Percentiles rank a stretch among this genome's conserved stretches.
phyloP scores from a whole-genome alignment of 2,888 invertebrate species.

The Lampropteryx suffumata region DNA sequence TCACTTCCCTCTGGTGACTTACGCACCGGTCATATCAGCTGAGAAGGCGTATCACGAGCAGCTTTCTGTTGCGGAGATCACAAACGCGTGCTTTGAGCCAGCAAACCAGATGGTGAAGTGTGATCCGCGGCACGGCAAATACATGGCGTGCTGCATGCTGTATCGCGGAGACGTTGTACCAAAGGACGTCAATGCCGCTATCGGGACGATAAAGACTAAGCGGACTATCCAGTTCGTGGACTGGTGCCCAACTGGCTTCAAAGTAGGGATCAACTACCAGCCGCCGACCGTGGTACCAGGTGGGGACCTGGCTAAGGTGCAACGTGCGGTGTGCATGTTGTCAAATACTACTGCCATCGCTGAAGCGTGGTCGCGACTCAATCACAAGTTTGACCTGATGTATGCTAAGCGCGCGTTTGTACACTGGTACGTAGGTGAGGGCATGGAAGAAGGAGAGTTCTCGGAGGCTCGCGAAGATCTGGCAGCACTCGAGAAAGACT shows the following conservation, averaged over 20 bases:
- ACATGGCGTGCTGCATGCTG: conserved; percentile 98
- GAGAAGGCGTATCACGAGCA: conserved; percentile 97
- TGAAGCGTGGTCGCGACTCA: conserved; percentile 98
- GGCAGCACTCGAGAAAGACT: conserved; percentile 91
- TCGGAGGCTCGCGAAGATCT: conserved; percentile 87
- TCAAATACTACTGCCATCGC: conserved; percentile 98
- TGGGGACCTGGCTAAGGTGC: conserved; percentile 95
- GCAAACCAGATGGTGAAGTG: conserved; percentile 98
- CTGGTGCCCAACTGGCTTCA: conserved; percentile 92
- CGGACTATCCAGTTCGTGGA: conserved; percentile 96
- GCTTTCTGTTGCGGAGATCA: conserved; percentile 94
- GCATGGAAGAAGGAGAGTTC: conserved; percentile 94
- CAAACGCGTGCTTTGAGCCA: conserved; percentile 97
- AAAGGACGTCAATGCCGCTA: conserved; percentile 96
- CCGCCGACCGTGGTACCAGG: conserved; percentile 94
- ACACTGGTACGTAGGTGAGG: conserved; percentile 95
- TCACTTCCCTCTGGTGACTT: conserved; percentile 95
- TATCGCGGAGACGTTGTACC: conserved; percentile 97
- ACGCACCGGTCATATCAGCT: conserved; percentile 95
- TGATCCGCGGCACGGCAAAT: conserved; percentile 94
- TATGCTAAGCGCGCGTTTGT: conserved; percentile 98
- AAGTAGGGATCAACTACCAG: conserved; percentile 94
- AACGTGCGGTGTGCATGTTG: conserved; percentile 97
- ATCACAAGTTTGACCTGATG: conserved; percentile 98
- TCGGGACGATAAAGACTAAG: conserved; percentile 97